phyloP scores from a whole-genome alignment of 2,888 invertebrate genomes.

The Agonopterix heracliana region DNA sequence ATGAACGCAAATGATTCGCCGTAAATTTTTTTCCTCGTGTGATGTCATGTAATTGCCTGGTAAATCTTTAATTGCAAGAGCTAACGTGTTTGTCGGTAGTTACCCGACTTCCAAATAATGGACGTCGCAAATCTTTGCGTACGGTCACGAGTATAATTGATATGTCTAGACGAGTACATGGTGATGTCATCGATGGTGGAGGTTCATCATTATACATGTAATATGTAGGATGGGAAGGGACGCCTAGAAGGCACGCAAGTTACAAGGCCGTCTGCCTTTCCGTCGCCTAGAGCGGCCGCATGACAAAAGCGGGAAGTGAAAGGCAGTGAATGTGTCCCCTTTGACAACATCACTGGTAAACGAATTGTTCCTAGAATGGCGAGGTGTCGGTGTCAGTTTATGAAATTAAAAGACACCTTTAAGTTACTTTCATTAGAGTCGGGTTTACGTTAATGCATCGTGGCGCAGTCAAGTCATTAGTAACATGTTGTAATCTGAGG shows the following conservation, averaged over 20 bases:
- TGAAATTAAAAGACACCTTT: background rate
- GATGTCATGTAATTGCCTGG: slow-evolving; percentile 55
- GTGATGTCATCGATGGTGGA: slow-evolving; percentile 33
- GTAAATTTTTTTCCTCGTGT: slow-evolving; percentile 55
- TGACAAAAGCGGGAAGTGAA: slow-evolving; percentile 76
- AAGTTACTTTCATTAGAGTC: background rate
- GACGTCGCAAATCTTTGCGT: slow-evolving; percentile 14
- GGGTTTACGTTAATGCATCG: background rate
- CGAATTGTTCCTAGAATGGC: slow-evolving; percentile 23
- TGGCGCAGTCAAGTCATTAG: background rate
- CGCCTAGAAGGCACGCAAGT: slow-evolving; percentile 56
- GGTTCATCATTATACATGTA: slow-evolving; percentile 5
- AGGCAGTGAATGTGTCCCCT: slow-evolving; percentile 73
- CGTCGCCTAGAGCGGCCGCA: slow-evolving; percentile 56
- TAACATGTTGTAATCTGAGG: slow-evolving; percentile 7
- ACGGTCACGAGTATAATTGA: slow-evolving; percentile 24
- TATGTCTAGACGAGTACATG: slow-evolving; percentile 15
- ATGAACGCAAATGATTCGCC: slow-evolving; percentile 44
- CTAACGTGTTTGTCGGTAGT: slow-evolving; percentile 17
- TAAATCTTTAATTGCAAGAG: slow-evolving; percentile 31
- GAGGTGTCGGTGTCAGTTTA: slow-evolving; percentile 4
- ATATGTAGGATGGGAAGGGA: slow-evolving; percentile 57
- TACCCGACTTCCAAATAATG: slow-evolving; percentile 27
- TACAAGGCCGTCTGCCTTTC: slow-evolving; percentile 72
- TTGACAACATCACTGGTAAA: slow-evolving; percentile 37